Base-by-base conservation (phyloP, 2,797 vertebrate genomes). In the Pseudocheirus occidentalis region DNA sequence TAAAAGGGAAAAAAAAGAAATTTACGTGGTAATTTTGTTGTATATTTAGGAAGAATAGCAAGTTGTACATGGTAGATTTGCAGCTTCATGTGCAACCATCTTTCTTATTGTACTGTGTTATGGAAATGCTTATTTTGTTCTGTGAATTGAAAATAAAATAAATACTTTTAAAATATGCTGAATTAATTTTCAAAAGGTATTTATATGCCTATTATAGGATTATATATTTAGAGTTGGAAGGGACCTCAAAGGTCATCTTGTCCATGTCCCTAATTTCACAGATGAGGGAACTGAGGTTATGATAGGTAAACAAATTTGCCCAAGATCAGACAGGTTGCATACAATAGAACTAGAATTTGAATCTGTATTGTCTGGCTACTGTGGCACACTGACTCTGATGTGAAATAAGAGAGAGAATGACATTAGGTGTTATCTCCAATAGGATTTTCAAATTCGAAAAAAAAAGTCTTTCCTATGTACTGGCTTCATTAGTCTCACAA, bases 371-470 rank as follows among this genome's bases (percentile, higher is more conserved):
- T 24, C 50, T 31, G 29, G 4, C 13, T 46, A 87, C 24, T 12
- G 3, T 46, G 40, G 21, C 40, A 50, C 40, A 50, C 73, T 87
- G 40, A 46, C 40, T 87, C 40, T 40, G 27, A 27, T 50, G 24
- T 87, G 24, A 87, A 21, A 87, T 27, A 27, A 27, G 46, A 87
- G 4, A 50, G 73, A 50, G 73, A 27, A 50, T 40, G 56, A 95
- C 91, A 93, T 94, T 93, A 96, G 96, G 91, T 81, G 66, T 97
- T 93, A 96, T 95, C 55, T 59, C 92, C 55, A 89, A 92, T 5
- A 81, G 95, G 62, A 94, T 94, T 92, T 92, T 94, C 89, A 97
- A 95, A 95, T 96, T 96, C 90, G 94, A 55, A 66, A 91, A 28
- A 90, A 59, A 52, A 52, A 52, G 52, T 52, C 54, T 94, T 73